Conservation (phyloP, 2,113 vertebrate species). For the Ranitomeya imitator region DNA sequence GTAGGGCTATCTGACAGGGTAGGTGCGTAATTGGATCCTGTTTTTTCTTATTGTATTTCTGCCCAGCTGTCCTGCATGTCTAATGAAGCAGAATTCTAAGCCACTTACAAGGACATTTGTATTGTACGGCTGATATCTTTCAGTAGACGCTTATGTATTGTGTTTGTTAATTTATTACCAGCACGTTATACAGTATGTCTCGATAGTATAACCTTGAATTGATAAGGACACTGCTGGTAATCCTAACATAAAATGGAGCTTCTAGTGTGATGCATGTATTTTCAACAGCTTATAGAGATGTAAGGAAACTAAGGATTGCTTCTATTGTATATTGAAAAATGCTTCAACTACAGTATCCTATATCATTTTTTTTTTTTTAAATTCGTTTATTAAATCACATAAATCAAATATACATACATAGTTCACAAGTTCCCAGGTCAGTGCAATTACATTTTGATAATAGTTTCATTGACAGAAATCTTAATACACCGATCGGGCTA, state of each 20-base stretch:
- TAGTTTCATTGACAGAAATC: too few relatives aligned
- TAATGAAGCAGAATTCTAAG: slow-evolving; percentile 10
- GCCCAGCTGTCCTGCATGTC: neutral
- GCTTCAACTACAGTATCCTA: neutral
- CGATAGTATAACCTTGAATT: slow-evolving; percentile 24
- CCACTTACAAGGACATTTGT: slow-evolving; percentile 7
- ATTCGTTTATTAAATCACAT: too few relatives aligned
- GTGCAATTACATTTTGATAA: too few relatives aligned
- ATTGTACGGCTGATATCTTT: slow-evolving; percentile 27
- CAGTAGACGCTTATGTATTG: neutral
- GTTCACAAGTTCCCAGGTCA: too few relatives aligned
- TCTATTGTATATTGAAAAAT: neutral
- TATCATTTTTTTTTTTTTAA: too few relatives aligned
- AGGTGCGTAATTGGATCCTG: too few relatives aligned
- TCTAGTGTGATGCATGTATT: neutral
- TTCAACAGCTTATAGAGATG: neutral
- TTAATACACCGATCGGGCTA: too few relatives aligned
- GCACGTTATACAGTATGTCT: slow-evolving; percentile 4
- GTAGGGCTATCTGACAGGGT: too few relatives aligned
- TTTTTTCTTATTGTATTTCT: slow-evolving; percentile 2
- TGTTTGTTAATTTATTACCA: slow-evolving; percentile 23
- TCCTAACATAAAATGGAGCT: neutral
- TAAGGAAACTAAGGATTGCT: neutral
- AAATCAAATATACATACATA: too few relatives aligned
- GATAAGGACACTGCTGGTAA: slow-evolving; percentile 12